Percentiles rank a stretch among this genome's conserved stretches.
phyloP scores from a whole-genome alignment of 2,888 invertebrate species.

The Athripsodes cinereus region DNA sequence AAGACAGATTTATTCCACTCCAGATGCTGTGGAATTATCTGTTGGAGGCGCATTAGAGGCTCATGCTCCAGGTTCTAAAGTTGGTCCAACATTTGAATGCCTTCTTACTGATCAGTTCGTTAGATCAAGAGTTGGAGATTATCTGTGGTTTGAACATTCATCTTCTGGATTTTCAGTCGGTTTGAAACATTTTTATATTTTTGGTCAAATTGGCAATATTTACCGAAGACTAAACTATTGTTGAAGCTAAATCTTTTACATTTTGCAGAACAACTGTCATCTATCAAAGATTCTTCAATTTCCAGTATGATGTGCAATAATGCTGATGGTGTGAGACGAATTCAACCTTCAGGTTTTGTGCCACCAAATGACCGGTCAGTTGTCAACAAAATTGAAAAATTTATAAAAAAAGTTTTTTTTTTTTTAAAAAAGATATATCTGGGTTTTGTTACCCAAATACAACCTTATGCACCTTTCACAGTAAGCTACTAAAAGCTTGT shows the following conservation, averaged over 20 bases:
- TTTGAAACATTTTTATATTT: neutral
- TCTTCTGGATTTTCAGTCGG: slow-evolving; percentile 17
- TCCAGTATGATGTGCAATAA: slow-evolving; percentile 15
- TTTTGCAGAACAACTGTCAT: slow-evolving; percentile 16
- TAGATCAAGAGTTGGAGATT: slow-evolving; percentile 60
- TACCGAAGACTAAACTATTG: no score
- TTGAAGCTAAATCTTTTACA: neutral
- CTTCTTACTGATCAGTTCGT: slow-evolving; percentile 65
- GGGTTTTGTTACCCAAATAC: no score
- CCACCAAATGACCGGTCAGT: neutral
- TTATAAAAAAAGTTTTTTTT: no score
- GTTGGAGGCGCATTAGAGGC: slow-evolving; percentile 63
- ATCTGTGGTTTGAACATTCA: slow-evolving; percentile 61
- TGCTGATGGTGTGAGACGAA: slow-evolving; percentile 13
- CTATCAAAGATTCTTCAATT: slow-evolving; percentile 9
- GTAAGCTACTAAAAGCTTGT: no score
- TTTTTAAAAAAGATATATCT: no score
- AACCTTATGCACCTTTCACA: no score
- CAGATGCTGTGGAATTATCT: slow-evolving; percentile 65
- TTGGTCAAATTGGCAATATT: no score
- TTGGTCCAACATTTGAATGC: slow-evolving; percentile 69
- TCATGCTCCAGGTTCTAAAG: slow-evolving; percentile 53
- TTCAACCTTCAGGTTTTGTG: slow-evolving; percentile 11
- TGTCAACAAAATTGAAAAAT: neutral
- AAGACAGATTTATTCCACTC: slow-evolving; percentile 49